A percentile compares a stretch with the other conserved stretches of the same genome.
Evolutionary conservation across 92 coral and sea anemone species (phyloP).

Genomic region (Zoanthus sansibaricus): DNA sequence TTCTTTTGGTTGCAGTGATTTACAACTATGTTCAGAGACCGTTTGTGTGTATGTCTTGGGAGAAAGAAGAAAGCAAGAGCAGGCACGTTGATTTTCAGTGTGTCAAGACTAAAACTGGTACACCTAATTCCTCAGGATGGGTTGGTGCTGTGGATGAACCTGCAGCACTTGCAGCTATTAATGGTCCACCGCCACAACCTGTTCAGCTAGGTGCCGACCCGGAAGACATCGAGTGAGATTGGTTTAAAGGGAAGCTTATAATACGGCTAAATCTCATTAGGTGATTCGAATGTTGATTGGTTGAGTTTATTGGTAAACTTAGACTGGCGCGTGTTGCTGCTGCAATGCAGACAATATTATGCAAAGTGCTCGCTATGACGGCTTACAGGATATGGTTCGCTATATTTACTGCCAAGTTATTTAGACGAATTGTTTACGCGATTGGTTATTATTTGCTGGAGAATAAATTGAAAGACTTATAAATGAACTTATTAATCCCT

Average conservation of each 20-base stretch:
- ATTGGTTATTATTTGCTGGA: too few species aligned
- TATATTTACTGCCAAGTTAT: too few species aligned
- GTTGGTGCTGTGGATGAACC: constrained; percentile 99
- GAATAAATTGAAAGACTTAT: too few species aligned
- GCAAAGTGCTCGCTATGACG: too few species aligned
- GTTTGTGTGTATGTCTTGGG: constrained; percentile 99
- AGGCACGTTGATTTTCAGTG: constrained; percentile 99
- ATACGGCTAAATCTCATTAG: too few species aligned
- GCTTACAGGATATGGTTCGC: too few species aligned
- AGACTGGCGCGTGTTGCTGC: too few species aligned
- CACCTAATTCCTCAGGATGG: constrained; percentile 77
- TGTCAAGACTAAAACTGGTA: constrained; percentile 94
- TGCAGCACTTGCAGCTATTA: constrained; percentile 93
- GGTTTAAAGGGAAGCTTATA: not conserved
- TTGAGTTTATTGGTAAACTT: too few species aligned
- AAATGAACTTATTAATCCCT: too few species aligned
- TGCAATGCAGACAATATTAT: too few species aligned
- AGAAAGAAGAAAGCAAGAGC: constrained; percentile 98
- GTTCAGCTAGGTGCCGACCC: constrained; percentile 96
- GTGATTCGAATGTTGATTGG: too few species aligned
- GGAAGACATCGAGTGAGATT: constrained; percentile 79
- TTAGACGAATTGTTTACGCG: too few species aligned
- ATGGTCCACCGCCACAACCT: constrained; percentile 95
- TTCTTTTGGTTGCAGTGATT: constrained; percentile 67
- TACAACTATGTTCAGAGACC: constrained; percentile 99